Evolutionary conservation across 2,797 vertebrate genomes (phyloP).

Genomic region (Kryptopterus vitreolus): DNA sequence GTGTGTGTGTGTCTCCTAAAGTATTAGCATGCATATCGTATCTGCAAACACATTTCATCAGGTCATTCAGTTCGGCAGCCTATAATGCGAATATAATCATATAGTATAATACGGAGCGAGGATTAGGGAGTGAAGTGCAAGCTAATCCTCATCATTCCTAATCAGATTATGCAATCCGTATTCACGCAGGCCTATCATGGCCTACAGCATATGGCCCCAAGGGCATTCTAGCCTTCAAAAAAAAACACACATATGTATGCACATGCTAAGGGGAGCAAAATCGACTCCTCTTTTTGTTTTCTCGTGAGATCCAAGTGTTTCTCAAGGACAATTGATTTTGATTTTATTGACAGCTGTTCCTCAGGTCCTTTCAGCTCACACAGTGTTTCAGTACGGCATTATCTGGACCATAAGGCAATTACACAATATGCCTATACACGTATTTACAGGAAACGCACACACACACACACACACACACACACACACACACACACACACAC

Average conservation of each 20-base stretch:
- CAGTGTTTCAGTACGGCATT: neutral
- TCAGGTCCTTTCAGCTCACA: neutral
- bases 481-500: neutral
- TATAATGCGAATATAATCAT: neutral
- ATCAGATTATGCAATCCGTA: conserved; percentile 54
- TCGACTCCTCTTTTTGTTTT: neutral
- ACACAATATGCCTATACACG: neutral
- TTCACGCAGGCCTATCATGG: conserved; percentile 30
- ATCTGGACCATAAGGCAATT: neutral
- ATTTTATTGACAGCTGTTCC: neutral
- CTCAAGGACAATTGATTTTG: neutral
- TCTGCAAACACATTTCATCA: neutral
- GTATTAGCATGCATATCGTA: conserved; percentile 17
- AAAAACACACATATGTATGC: neutral
- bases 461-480: neutral
- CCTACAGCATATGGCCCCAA: conserved; percentile 42
- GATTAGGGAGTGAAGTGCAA: conserved; percentile 21
- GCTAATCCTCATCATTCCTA: conserved; percentile 45
- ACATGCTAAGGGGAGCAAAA: neutral
- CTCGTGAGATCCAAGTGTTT: neutral
- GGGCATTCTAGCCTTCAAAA: conserved; percentile 1
- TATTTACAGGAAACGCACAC: neutral
- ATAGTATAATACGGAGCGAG: neutral
- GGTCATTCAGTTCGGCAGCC: neutral
- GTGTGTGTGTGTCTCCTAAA: neutral